Conservation (phyloP, 1,140 invertebrate species). For the Chlorops oryzae region DNA sequence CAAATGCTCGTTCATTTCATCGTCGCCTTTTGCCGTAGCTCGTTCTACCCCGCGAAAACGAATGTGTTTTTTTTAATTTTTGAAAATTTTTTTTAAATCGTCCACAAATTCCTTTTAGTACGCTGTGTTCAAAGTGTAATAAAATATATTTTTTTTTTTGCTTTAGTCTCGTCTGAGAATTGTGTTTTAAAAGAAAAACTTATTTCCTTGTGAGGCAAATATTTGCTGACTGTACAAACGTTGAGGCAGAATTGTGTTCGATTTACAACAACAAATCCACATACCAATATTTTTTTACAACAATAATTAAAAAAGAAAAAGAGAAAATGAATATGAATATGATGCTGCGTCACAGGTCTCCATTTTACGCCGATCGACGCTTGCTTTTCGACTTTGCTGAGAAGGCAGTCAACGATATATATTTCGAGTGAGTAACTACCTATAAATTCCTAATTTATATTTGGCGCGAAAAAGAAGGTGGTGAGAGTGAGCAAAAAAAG, state of each 20-base stretch:
- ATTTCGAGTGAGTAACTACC: slow-evolving; percentile 34
- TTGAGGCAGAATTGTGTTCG: slow-evolving; percentile 3
- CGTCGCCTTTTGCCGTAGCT: slow-evolving; percentile 11
- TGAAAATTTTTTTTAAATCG: too few species aligned
- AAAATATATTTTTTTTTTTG: slow-evolving; percentile 4
- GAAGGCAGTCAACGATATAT: slow-evolving; percentile 31
- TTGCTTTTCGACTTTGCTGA: slow-evolving; percentile 44
- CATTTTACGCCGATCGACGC: slow-evolving; percentile 36
- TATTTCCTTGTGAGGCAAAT: background rate
- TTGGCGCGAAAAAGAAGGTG: slow-evolving; percentile 2
- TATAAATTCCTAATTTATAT: too few species aligned
- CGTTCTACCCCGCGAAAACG: slow-evolving; percentile 5
- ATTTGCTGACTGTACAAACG: background rate
- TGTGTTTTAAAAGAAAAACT: background rate
- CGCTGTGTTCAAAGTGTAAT: slow-evolving; percentile 3
- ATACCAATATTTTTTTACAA: slow-evolving; percentile 17
- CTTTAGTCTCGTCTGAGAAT: too few species aligned
- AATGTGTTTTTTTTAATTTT: background rate
- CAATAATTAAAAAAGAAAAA: slow-evolving; percentile 13
- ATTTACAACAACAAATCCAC: slow-evolving; percentile 7
- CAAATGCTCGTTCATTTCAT: slow-evolving; percentile 9
- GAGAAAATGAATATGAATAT: slow-evolving; percentile 31
- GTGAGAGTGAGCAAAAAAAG: background rate
- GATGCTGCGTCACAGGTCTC: slow-evolving; percentile 28
- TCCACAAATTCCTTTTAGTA: slow-evolving; percentile 3